Conservation (phyloP, 2,888 invertebrate genomes). For the Polyommatus icarus region DNA sequence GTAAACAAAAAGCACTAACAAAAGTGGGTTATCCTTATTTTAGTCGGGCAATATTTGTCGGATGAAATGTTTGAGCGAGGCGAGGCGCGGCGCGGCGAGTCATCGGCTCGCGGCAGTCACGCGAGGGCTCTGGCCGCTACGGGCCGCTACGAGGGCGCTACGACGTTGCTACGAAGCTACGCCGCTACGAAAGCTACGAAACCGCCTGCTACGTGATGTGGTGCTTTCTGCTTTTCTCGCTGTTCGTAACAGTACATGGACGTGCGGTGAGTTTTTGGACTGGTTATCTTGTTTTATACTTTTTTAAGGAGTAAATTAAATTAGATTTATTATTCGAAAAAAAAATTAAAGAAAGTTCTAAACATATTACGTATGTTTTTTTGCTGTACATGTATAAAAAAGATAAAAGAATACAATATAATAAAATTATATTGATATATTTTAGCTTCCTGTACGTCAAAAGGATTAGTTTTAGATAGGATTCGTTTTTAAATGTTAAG, state of each 20-base stretch:
- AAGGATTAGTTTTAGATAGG: no score
- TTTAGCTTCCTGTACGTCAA: no score
- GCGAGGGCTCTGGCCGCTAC: slow-evolving; percentile 55
- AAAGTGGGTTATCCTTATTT: slow-evolving; percentile 50
- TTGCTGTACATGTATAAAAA: neutral
- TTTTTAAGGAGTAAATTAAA: slow-evolving; percentile 28
- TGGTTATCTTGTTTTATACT: slow-evolving; percentile 32
- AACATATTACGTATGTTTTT: neutral
- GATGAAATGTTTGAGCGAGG: slow-evolving; percentile 56
- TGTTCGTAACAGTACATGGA: slow-evolving; percentile 71
- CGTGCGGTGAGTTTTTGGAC: slow-evolving; percentile 66
- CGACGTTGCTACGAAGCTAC: slow-evolving; percentile 56
- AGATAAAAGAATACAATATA: neutral
- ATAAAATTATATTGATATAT: neutral
- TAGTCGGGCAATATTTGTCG: slow-evolving; percentile 69
- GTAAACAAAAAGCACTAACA: slow-evolving; percentile 36
- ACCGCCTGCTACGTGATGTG: slow-evolving; percentile 61
- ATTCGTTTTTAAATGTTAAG: no score
- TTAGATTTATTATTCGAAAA: neutral
- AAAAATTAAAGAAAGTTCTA: neutral
- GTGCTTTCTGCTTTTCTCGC: slow-evolving; percentile 64
- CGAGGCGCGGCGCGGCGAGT: slow-evolving; percentile 45
- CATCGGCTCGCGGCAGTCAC: slow-evolving; percentile 57
- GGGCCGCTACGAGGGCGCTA: slow-evolving; percentile 74
- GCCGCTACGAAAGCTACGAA: slow-evolving; percentile 48